Conservation (phyloP, 2,113 vertebrate species). For the Labeo catla region DNA sequence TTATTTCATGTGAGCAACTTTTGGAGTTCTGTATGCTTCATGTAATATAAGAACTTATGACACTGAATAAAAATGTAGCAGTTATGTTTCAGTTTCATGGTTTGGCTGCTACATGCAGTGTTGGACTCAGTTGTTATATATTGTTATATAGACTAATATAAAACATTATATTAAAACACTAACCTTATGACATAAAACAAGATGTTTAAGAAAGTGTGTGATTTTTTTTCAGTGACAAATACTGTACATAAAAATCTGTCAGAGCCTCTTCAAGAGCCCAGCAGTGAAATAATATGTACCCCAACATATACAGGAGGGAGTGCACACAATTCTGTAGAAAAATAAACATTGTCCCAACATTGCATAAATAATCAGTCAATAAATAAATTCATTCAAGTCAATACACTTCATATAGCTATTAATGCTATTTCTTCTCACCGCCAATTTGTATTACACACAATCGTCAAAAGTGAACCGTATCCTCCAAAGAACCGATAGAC, state of each 20-base stretch:
- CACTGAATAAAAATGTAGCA: background rate
- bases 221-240: background rate
- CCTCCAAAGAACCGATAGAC: slow-evolving; percentile 51
- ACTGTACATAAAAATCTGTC: background rate
- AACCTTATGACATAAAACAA: background rate
- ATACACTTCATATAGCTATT: slow-evolving; percentile 58
- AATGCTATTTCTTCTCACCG: slow-evolving; percentile 49
- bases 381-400: slow-evolving; percentile 79
- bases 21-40: slow-evolving; percentile 39
- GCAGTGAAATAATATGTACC: slow-evolving; percentile 64
- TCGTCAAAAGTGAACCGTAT: slow-evolving; percentile 65
- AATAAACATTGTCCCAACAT: slow-evolving; percentile 81
- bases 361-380: slow-evolving; percentile 79
- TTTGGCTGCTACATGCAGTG: background rate
- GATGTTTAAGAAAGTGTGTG: background rate
- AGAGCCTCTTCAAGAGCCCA: slow-evolving; percentile 44
- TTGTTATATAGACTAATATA: background rate
- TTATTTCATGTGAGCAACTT: slow-evolving; percentile 62
- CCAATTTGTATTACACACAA: slow-evolving; percentile 69
- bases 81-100: background rate
- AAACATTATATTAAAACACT: slow-evolving; percentile 17
- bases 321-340: slow-evolving; percentile 77
- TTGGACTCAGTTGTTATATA: no score
- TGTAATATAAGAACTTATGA: slow-evolving; percentile 2
- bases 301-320: slow-evolving; percentile 67